Evolutionary conservation across 1,140 invertebrate species (phyloP).

Genomic region (Chrysopa pallens): DNA sequence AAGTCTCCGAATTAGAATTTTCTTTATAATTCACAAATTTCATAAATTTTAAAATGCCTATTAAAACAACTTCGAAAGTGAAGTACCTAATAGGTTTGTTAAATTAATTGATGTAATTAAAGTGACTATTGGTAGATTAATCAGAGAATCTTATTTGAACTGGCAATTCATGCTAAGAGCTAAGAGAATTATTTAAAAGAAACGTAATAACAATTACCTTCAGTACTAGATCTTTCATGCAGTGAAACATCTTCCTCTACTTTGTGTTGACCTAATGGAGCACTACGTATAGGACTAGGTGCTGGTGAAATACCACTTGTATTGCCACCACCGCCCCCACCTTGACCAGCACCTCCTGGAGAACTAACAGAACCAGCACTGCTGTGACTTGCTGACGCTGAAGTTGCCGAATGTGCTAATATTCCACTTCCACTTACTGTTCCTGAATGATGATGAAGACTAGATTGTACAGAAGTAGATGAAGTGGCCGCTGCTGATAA

Average conservation of each 20-base stretch:
- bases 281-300: conserved; percentile 20
- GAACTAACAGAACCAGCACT: conserved; percentile 20
- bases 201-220: conserved; percentile 18
- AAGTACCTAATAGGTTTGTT: no score
- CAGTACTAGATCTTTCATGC: conserved; percentile 32
- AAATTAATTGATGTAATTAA: no score
- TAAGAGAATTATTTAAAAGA: no score
- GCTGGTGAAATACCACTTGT: conserved; percentile 18
- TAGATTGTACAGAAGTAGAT: background rate
- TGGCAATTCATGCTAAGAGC: no score
- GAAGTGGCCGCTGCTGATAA: background rate
- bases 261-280: background rate
- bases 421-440: background rate
- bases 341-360: conserved; percentile 15
- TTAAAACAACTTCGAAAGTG: no score
- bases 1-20: no score
- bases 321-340: conserved; percentile 18
- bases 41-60: no score
- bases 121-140: no score
- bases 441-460: background rate
- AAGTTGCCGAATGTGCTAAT: background rate
- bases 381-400: conserved; percentile 14
- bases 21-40: no score
- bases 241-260: conserved; percentile 35
- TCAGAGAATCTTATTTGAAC: no score